phyloP scores from a whole-genome alignment of 2,888 invertebrate species.

The Dinocampus coccinellae region DNA sequence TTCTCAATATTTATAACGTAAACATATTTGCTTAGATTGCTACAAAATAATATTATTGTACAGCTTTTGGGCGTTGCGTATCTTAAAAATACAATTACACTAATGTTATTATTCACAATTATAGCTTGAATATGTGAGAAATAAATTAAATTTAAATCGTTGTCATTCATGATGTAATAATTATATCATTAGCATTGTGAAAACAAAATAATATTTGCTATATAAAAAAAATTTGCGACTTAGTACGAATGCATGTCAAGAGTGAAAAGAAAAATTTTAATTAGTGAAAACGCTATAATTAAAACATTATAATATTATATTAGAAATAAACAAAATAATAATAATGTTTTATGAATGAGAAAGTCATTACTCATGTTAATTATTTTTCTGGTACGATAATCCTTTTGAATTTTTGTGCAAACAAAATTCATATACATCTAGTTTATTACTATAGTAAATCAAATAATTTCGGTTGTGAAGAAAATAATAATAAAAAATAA shows the following conservation, averaged over 20 bases:
- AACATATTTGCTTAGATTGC: slow-evolving; percentile 18
- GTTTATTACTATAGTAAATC: slow-evolving; percentile 20
- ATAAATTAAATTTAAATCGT: slow-evolving; percentile 24
- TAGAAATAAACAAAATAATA: background rate
- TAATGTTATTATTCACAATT: slow-evolving; percentile 37
- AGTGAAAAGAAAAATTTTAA: background rate
- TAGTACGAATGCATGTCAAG: background rate
- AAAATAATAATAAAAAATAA: slow-evolving; percentile 4
- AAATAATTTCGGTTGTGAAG: slow-evolving; percentile 39
- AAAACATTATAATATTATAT: too few relatives aligned
- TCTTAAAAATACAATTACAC: slow-evolving; percentile 18
- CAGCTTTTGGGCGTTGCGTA: slow-evolving; percentile 32
- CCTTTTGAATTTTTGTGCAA: background rate
- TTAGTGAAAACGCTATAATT: too few relatives aligned
- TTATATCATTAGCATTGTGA: slow-evolving; percentile 19
- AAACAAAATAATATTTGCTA: slow-evolving; percentile 17
- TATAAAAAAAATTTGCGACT: background rate
- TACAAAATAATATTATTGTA: slow-evolving; percentile 30
- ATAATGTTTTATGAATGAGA: background rate
- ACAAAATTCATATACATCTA: background rate
- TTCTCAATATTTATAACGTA: background rate
- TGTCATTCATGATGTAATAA: slow-evolving; percentile 15
- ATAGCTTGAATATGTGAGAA: slow-evolving; percentile 21
- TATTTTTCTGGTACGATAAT: slow-evolving; percentile 12
- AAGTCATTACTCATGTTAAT: background rate